phyloP scores from a whole-genome alignment of 1,140 invertebrate species.

The Dendrolimus punctatus region DNA sequence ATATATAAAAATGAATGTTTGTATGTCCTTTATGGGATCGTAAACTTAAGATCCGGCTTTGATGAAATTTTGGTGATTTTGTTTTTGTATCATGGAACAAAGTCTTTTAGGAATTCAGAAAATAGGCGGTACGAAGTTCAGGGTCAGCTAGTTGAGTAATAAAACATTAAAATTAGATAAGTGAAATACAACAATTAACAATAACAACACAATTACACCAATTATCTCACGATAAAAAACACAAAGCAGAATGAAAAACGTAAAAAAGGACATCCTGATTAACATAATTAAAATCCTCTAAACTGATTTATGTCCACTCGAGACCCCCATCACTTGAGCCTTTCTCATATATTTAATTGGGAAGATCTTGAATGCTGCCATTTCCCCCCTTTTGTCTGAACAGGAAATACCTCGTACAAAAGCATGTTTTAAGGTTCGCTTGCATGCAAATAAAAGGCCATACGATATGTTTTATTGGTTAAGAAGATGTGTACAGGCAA shows the following conservation, averaged over 20 bases:
- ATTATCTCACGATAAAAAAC: constrained; percentile 38
- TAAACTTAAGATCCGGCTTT: no score
- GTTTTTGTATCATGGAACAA: no score
- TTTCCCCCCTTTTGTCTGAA: constrained; percentile 46
- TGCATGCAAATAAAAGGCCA: constrained; percentile 41
- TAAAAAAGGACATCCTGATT: constrained; percentile 61
- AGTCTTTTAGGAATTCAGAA: no score
- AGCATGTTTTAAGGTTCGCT: constrained; percentile 50
- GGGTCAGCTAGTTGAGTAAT: no score
- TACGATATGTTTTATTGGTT: constrained; percentile 58
- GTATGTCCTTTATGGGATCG: no score
- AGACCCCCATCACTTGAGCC: constrained; percentile 54
- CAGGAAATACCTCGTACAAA: constrained; percentile 50
- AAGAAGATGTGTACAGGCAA: constrained; percentile 35
- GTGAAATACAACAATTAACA: constrained; percentile 9
- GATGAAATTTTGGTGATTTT: no score
- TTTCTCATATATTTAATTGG: constrained; percentile 59
- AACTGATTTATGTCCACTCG: constrained; percentile 55
- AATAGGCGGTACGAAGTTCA: no score
- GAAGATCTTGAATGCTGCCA: constrained; percentile 49
- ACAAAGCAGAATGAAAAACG: constrained; percentile 28
- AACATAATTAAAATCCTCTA: constrained; percentile 64
- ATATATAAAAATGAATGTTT: no score
- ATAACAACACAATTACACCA: constrained; percentile 29
- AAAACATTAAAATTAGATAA: no score